Base-by-base conservation (phyloP, 2,113 vertebrate genomes). In the Opisthocomus hoazin region DNA sequence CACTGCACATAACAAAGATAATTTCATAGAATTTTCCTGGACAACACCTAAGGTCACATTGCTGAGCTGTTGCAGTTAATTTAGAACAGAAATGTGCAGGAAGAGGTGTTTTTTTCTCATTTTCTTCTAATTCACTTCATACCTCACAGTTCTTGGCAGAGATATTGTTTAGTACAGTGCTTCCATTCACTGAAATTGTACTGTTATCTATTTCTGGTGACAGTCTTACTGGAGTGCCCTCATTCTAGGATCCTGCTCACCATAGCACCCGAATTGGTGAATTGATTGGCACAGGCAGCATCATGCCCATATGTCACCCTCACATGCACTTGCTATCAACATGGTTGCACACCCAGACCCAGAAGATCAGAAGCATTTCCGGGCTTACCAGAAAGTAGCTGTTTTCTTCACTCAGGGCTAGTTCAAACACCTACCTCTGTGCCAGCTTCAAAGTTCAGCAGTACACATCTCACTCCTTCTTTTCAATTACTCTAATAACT, bases 281-380 rank as follows among this genome's bases (percentile, higher is more conserved):
- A 50, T 11, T 6, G 1, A 3, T 9, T 13, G 8, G 12, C 61
- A n/a, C 3, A n/a, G 29, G 8, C 2, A 2, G 11, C 75, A 85
- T 14, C 2, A 15, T 2, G 2, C 15, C 21, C 15, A 2, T 21
- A 15, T 0, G 0, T 21, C 19, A 24, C 5, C 12, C 9, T 36
- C 16, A 20, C 2, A 13, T 0, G 3, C 11, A 39, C 45, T 2
- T 43, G 20, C 54, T 26, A 8, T 36, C 27, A 71, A 20, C 27
- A 27, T 4, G 3, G 8, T 5, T 19, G 26, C 18, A 36, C 22
- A 53, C 5, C 10, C 19, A 50, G n/a, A 82, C 36, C 15, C 34
- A 27, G 27, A 9, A 30, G 2, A 50, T 6, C 7, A 30, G 21
- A 66, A 81, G 6, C 8, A n/a, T 78, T 83, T 73, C 41, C 2